Evolutionary conservation across 2,797 vertebrate species (phyloP).

Genomic region (Chloroceryle inda): DNA sequence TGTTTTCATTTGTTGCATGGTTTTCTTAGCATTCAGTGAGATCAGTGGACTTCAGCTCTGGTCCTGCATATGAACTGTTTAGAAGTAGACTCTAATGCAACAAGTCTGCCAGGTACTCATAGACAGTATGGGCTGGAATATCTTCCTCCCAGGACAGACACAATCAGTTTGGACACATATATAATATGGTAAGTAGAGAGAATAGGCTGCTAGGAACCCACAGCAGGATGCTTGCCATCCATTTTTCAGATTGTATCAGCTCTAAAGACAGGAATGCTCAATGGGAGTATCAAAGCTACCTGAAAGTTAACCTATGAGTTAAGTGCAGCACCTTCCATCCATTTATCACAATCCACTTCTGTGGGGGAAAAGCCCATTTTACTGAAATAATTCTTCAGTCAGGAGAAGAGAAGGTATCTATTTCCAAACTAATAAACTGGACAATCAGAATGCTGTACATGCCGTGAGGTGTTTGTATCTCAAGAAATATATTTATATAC

Average conservation of each 20-base stretch:
- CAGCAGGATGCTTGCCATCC: background rate
- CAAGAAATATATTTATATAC: background rate
- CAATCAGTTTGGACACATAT: fast-evolving
- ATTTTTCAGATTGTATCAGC: background rate
- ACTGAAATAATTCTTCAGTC: constrained; percentile 17
- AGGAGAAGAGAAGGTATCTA: background rate
- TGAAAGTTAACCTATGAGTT: background rate
- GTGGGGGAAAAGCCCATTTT: background rate
- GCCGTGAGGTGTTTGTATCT: background rate
- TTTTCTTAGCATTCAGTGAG: background rate
- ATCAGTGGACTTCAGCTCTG: background rate
- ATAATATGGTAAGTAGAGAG: background rate
- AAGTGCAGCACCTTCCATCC: background rate
- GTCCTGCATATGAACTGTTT: background rate
- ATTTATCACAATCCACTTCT: background rate
- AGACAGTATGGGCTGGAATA: background rate
- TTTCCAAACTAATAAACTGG: constrained; percentile 16
- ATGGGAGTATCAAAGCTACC: background rate
- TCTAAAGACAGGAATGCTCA: background rate
- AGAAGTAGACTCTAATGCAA: background rate
- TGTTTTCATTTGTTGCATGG: background rate
- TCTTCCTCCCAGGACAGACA: background rate
- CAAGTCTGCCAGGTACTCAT: background rate
- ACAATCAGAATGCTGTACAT: background rate
- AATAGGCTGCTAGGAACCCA: background rate